Evolutionary conservation across 2,797 vertebrate genomes (phyloP), one percentile per base, ranked within the genome.

Genomic region (Platyrinchus mystaceus): DNA sequence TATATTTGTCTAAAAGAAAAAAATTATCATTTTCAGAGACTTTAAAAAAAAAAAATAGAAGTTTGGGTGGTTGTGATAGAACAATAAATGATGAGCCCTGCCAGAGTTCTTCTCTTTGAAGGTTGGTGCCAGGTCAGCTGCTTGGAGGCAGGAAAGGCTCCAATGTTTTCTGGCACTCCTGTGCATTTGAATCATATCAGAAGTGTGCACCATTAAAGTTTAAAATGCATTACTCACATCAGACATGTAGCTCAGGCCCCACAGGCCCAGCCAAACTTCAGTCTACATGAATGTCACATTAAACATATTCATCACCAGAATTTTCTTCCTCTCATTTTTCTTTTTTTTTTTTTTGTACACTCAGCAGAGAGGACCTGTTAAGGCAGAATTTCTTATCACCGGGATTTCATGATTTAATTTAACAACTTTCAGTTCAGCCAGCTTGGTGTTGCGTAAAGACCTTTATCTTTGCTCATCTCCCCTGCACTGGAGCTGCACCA

Each of bases 141-240:
- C 82, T 78, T 69, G 82, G 71, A 93, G 83, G 28, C 90, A 95
- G 56, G 77, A 92, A 90, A 76, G 67, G 44, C 78, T 94, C 50
- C 0, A 0, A 74, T 89, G 59, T 49, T 83, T 74, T 41, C 73
- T 14, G 3, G 46, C 5, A 1, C 82, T 95, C 77, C 86, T 95
- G 52, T 80, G 86, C 56, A 5, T 84, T 84, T 84, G 86, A 97
- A 74, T 96, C 94, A 94, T 95, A 93, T 70, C 92, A 74, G 55
- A 70, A 92, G 23, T 16, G 63, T 68, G 88, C 60, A 84, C 77
- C 56, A 82, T 49, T 73, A 60, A 95, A 96, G 93, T 93, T 95
- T 92, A 93, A 79, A 87, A 89, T 30, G 47, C 60, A 80, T 97
- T 97, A 92, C 92, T 97, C 94, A 96, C 60, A 77, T 15, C 52